A percentile compares a stretch with the other conserved stretches of the same genome.
Evolutionary conservation across 2,113 vertebrate species (phyloP).

Genomic region (Verasper variegatus): DNA sequence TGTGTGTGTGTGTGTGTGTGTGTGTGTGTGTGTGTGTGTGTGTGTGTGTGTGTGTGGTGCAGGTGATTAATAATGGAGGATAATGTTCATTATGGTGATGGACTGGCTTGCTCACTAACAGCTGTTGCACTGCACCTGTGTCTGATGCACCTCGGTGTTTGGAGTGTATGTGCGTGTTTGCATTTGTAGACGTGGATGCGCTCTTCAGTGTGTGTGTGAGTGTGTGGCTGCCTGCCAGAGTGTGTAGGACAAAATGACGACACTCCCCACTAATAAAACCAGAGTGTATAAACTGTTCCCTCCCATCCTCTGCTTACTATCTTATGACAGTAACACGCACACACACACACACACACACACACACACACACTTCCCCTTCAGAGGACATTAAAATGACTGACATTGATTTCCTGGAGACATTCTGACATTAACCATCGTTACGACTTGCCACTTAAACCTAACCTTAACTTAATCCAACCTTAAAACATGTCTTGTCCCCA

Average conservation of each 20-base stretch:
- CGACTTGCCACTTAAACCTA: too few relatives aligned
- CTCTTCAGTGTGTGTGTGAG: slow-evolving; percentile 15
- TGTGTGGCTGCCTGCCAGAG: slow-evolving; percentile 11
- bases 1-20: slow-evolving; percentile 17
- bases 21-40: slow-evolving; percentile 14
- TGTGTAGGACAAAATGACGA: slow-evolving; percentile 51
- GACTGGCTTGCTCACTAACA: slow-evolving; percentile 74
- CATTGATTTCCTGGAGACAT: too few relatives aligned
- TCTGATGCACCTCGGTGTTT: slow-evolving; percentile 54
- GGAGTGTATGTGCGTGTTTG: slow-evolving; percentile 46
- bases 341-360: too few relatives aligned
- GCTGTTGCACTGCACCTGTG: slow-evolving; percentile 75
- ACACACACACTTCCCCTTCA: too few relatives aligned
- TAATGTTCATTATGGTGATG: slow-evolving; percentile 81
- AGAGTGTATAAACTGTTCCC: slow-evolving; percentile 12
- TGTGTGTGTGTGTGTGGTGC: slow-evolving; percentile 24
- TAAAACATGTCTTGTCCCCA: too few relatives aligned
- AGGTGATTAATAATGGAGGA: slow-evolving; percentile 74
- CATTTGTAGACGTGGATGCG: slow-evolving; percentile 27
- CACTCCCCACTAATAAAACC: slow-evolving; percentile 33
- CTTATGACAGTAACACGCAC: background rate
- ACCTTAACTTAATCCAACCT: too few relatives aligned
- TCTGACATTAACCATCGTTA: too few relatives aligned
- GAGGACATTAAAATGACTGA: too few relatives aligned
- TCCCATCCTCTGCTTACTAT: slow-evolving; percentile 13